Percentiles rank a stretch among this genome's conserved stretches.
These are phyloP conservation scores for Branchinecta sandiegonensis DNA, from an alignment of 2,888 invertebrate species.

Conservation along the genomic window DNA sequence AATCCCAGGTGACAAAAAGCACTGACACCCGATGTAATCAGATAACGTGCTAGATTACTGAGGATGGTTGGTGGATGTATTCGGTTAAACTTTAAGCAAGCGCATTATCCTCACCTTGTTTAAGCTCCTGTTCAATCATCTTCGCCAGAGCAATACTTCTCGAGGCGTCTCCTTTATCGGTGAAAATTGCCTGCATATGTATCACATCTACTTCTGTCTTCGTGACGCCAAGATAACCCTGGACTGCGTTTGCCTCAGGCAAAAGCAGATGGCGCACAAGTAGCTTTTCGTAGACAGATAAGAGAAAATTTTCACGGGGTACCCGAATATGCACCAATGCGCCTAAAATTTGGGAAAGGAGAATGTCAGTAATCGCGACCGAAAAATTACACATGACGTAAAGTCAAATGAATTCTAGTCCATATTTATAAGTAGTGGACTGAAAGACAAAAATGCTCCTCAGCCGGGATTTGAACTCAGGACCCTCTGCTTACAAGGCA, in stretches of 20 bases:
- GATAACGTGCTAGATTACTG: too few relatives aligned
- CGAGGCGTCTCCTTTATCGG: background rate
- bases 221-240: background rate
- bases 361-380: too few relatives aligned
- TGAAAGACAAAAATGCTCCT: too few relatives aligned
- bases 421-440: too few relatives aligned
- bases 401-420: too few relatives aligned
- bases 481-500: too few relatives aligned
- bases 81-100: too few relatives aligned
- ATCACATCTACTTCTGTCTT: background rate
- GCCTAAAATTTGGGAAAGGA: background rate
- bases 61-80: too few relatives aligned
- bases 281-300: background rate
- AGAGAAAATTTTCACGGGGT: background rate
- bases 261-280: background rate
- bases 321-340: background rate
- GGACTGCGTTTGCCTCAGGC: background rate
- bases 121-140: background rate
- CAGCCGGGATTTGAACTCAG: too few relatives aligned
- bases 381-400: too few relatives aligned
- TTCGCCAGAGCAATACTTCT: conserved; percentile 3
- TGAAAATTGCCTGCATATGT: background rate
- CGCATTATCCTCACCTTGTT: background rate
- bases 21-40: too few relatives aligned
- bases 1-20: too few relatives aligned